phyloP scores from a whole-genome alignment of 2,113 vertebrate species.

The Echinops telfairi region DNA sequence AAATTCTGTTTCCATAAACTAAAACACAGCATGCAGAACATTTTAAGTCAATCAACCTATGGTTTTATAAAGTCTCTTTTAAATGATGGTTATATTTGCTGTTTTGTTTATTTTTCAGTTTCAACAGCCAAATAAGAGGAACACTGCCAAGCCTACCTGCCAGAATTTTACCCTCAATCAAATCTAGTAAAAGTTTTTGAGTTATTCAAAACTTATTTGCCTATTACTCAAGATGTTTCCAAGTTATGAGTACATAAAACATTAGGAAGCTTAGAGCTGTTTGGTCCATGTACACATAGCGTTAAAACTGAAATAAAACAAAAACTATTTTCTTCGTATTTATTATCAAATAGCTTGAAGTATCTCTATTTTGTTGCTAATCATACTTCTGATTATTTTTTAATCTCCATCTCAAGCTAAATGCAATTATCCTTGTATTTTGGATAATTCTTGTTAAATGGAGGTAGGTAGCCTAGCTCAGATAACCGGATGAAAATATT shows the following conservation, averaged over 20 bases:
- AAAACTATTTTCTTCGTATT: neutral
- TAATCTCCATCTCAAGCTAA: constrained; percentile 24
- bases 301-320: constrained; percentile 30
- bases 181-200: neutral
- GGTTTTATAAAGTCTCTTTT: neutral
- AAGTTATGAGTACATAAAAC: neutral
- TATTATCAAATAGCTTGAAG: neutral
- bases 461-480: neutral
- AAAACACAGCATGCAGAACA: neutral
- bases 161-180: constrained; percentile 1
- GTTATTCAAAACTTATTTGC: constrained; percentile 3
- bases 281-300: neutral
- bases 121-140: constrained; percentile 56
- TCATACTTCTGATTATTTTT: neutral
- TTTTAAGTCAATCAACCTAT: constrained; percentile 4
- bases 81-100: neutral
- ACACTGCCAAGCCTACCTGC: neutral
- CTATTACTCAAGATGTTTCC: neutral
- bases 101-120: constrained; percentile 19
- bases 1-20: constrained; percentile 9
- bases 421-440: neutral
- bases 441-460: neutral
- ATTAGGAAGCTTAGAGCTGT: neutral
- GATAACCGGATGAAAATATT: constrained; percentile 39
- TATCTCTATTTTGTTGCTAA: neutral